Evolutionary conservation across 2,113 vertebrate genomes (phyloP), one percentile per base, ranked within the genome.

Genomic region (Morone saxatilis): DNA sequence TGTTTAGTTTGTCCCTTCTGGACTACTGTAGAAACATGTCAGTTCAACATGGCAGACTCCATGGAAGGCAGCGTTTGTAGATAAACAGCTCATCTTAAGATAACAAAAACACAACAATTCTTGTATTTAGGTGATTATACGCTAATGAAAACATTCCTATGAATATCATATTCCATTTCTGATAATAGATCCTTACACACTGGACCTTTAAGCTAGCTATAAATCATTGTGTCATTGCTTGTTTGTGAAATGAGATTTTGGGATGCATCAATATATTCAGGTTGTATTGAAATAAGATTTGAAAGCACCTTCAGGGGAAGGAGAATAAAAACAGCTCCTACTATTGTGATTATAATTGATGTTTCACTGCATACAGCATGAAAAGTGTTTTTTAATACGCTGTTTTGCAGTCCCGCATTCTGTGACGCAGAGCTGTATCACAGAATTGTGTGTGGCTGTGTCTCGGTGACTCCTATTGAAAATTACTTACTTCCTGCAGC

Each of bases 401-500:
- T 57, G 41, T 8, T 50, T 41, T 20, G 22, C 38, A 3, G 14
- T n/a, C 20, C 20, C 70, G 43, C 62, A 50, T 40, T 6, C 51
- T 67, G 61, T 6, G 50, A 51, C 4, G 9, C 19, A 8, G 13
- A 0, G 5, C n/a, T 48, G 51, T 19, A 6, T 57, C 20, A 22
- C 38, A 69, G 45, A 47, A 53, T 19, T 67, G 36, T 31, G 17
- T 73, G 14, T 43, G 53, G 22, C 22, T 16, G 20, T 31, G 45
- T 20, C 25, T 48, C 73, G 38, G 22, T 20, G 70, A 38, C 70
- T 74, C 25, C n/a, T 13, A 13, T 36, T 51, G 43, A 68, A 68
- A 56, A 56, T 47, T 4, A 48, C 51, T 70, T 31, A 1, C 71
- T 74, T 47, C 56, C 76, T 56, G 56, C 48, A 62, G 71, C 48